Evolutionary conservation across 2,888 invertebrate genomes (phyloP).

Genomic region (Marasmarcha lunaedactyla): DNA sequence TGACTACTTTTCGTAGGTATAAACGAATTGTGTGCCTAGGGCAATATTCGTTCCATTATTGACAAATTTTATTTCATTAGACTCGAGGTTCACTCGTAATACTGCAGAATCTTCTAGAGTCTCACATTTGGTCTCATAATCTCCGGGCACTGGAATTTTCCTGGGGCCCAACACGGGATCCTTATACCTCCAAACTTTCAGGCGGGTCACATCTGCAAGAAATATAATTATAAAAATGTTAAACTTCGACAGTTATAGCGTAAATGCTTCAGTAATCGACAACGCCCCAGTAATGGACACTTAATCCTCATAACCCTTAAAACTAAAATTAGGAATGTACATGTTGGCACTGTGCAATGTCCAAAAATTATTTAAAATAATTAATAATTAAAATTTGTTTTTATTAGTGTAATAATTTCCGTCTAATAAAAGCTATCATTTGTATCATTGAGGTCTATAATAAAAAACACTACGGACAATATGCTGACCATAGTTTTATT

Average conservation of each 20-base stretch:
- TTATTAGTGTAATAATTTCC: no score
- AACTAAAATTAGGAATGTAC: no score
- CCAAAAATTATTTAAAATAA: no score
- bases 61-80: conserved; percentile 50
- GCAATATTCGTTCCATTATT: conserved; percentile 49
- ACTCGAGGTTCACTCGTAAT: conserved; percentile 56
- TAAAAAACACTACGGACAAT: no score
- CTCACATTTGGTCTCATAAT: conserved; percentile 74
- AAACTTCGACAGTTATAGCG: neutral
- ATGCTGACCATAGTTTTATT: no score
- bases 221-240: conserved; percentile 5
- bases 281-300: neutral
- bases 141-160: conserved; percentile 77
- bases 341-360: no score
- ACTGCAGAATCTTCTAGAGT: conserved; percentile 56
- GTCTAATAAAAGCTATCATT: no score
- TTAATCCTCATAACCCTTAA: no score
- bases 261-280: no score
- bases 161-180: conserved; percentile 83
- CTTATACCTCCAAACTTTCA: conserved; percentile 82
- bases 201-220: conserved; percentile 66
- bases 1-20: conserved; percentile 46
- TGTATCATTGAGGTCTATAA: no score
- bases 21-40: conserved; percentile 66
- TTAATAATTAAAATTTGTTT: no score